Base-by-base conservation (phyloP, 2,797 vertebrate genomes). In the Cacajao melanocephalus region DNA sequence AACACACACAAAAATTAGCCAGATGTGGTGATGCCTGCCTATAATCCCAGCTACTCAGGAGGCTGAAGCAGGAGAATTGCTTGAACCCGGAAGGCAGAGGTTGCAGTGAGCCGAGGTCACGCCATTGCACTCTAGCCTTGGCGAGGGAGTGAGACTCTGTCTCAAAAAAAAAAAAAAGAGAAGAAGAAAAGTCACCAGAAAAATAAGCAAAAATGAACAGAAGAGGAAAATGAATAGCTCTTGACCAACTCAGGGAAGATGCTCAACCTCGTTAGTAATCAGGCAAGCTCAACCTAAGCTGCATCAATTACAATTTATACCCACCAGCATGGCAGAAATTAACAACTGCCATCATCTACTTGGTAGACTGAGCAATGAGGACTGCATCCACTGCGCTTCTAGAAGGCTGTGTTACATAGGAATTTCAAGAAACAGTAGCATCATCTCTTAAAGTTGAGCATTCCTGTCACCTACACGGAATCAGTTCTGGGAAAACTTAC, bases 21-120 rank as follows among this genome's bases (percentile, higher is more conserved):
- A 0, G 13, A 28, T 5, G 1, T 61, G 6, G 14, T 61, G 58
- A 30, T 14, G 1, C 13, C 5, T 5, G 0, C 58, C 28, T 61
- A 30, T 61, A 61, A 61, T 61, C 58, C 58, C 28, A 61, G 61
- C 61, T 64, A 33, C 61, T 61, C 58, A 61, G 28, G 58, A 64
- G 58, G 58, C 58, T 61, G 14, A 61, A 15, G 61, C 61, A 64
- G 30, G 61, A 64, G 30, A 64, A 64, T 64, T 6, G 1, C 61
- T 64, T 7, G 15, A 64, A 64, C 30, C 30, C 3, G 3, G 14
- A 33, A 64, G 30, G 30, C 30, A 15, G 61, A 64, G 61, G 61
- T 64, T 64, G 61, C 30, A 7, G 6, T 33, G 61, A 33, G 14
- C 61, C 6, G 1, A 64, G 30, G 30, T 33, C 61, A 64, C 15